A percentile compares a stretch with the other conserved stretches of the same genome.
phyloP scores from a whole-genome alignment of 2,113 vertebrate genomes.

The Sceloporus tristichus region DNA sequence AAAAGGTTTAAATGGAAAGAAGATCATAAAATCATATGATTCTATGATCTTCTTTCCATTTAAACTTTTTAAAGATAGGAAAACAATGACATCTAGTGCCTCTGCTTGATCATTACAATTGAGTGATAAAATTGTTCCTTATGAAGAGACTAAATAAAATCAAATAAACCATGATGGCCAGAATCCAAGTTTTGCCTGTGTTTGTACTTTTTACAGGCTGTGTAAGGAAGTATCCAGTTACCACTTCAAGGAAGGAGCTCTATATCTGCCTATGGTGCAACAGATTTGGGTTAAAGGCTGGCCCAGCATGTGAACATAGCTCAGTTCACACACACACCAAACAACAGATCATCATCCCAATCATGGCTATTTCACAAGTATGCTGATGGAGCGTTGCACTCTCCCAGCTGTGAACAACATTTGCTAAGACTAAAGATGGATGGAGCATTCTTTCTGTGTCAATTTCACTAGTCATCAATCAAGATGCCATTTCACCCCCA shows the following conservation, averaged over 20 bases:
- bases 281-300: no score
- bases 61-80: neutral
- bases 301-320: no score
- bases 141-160: conserved; percentile 42
- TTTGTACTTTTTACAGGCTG: no score
- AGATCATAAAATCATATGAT: no score
- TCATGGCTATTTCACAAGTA: no score
- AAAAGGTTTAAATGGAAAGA: no score
- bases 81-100: conserved; percentile 31
- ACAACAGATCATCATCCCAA: no score
- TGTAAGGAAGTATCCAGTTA: no score
- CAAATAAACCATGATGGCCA: conserved; percentile 53
- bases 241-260: no score
- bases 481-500: neutral
- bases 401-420: neutral
- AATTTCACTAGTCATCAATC: neutral
- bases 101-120: conserved; percentile 22
- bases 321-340: no score
- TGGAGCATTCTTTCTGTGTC: neutral
- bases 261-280: no score
- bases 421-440: conserved; percentile 65
- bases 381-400: no score
- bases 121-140: conserved; percentile 64
- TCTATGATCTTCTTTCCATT: neutral
- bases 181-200: neutral